Conservation (phyloP, 2,113 vertebrate genomes). For the Ceyx cyanopectus region DNA sequence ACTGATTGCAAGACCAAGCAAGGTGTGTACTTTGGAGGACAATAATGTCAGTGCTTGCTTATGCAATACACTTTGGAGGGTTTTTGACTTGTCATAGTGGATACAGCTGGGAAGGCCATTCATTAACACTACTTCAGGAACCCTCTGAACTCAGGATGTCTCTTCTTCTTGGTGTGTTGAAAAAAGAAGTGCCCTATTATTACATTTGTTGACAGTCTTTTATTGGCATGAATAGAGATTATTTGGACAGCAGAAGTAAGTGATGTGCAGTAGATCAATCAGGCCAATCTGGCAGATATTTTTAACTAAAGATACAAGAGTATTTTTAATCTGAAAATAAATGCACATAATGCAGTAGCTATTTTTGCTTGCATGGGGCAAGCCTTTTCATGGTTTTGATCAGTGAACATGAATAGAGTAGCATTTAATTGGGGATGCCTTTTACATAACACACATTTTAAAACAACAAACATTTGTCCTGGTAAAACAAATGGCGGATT, state of each 20-base stretch:
- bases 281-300: slow-evolving; percentile 57
- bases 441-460: slow-evolving; percentile 13
- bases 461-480: slow-evolving; percentile 28
- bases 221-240: slow-evolving; percentile 53
- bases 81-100: slow-evolving; percentile 17
- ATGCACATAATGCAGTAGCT: background rate
- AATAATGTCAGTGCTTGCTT: rapidly evolving
- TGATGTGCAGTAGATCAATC: slow-evolving; percentile 54
- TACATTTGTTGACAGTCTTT: slow-evolving; percentile 49
- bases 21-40: background rate
- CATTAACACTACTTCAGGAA: slow-evolving; percentile 56
- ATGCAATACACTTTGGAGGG: background rate
- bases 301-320: slow-evolving; percentile 31
- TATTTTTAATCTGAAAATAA: slow-evolving; percentile 59
- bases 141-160: slow-evolving; percentile 47
- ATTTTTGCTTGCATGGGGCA: background rate
- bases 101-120: slow-evolving; percentile 52
- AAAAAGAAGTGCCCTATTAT: slow-evolving; percentile 32
- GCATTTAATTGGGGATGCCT: background rate
- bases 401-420: background rate
- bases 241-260: slow-evolving; percentile 47
- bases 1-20: background rate
- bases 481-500: slow-evolving; percentile 20
- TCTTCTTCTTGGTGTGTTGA: slow-evolving; percentile 42
- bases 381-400: slow-evolving; percentile 29